phyloP scores from a whole-genome alignment of 2,113 vertebrate genomes.

The Amblyornis subalaris region DNA sequence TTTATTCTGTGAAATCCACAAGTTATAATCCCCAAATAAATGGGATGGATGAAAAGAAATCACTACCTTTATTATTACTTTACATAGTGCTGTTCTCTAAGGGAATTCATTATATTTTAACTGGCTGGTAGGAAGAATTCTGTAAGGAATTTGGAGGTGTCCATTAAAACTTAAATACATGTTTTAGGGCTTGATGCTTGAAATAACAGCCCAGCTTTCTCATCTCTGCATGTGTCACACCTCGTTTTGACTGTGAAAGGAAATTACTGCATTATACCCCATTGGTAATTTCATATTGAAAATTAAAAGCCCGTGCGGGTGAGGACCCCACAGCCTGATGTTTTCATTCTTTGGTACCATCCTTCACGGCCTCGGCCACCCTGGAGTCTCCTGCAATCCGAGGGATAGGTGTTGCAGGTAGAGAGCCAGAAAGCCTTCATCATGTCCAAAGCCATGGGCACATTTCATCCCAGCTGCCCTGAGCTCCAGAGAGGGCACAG shows the following conservation, averaged over 20 bases:
- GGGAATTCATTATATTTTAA: background rate
- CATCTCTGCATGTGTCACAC: background rate
- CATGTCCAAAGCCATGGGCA: fast-evolving
- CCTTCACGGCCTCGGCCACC: fast-evolving
- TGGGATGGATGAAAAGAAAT: background rate
- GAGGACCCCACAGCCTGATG: background rate
- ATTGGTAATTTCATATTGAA: background rate
- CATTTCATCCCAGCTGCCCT: background rate
- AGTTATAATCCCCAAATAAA: background rate
- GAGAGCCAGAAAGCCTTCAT: background rate
- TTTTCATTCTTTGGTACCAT: background rate
- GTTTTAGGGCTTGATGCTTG: background rate
- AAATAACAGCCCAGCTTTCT: background rate
- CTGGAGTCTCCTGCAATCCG: background rate
- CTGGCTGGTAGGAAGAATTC: background rate
- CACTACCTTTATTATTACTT: background rate
- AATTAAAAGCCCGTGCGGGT: background rate
- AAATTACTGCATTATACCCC: background rate
- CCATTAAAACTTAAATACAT: background rate
- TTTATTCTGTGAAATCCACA: background rate
- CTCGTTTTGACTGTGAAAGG: background rate
- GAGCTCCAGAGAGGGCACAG: background rate
- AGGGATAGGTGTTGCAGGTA: background rate
- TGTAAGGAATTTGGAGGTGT: background rate
- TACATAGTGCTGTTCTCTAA: background rate